phyloP scores from a whole-genome alignment of 2,888 invertebrate genomes.

The Dryomyza anilis region DNA sequence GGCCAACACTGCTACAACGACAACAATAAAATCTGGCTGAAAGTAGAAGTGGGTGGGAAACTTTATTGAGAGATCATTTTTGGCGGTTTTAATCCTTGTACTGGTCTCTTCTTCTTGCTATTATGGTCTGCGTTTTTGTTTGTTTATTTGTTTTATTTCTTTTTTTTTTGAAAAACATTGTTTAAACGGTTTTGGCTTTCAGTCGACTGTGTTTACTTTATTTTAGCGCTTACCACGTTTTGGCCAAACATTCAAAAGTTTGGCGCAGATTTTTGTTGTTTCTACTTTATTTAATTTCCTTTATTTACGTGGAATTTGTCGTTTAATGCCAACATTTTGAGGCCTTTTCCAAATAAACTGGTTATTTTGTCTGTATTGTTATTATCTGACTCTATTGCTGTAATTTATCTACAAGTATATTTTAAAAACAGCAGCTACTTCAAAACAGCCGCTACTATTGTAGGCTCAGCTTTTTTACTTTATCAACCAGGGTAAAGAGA shows the following conservation, averaged over 20 bases:
- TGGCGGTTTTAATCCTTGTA: slow-evolving; percentile 24
- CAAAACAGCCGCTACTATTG: too few relatives aligned
- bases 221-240: not conserved
- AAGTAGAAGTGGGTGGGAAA: not conserved
- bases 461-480: too few relatives aligned
- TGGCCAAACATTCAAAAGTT: not conserved
- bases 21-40: not conserved
- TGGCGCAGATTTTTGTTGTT: slow-evolving; percentile 10
- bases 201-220: slow-evolving; percentile 2
- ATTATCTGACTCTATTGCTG: too few relatives aligned
- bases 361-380: not conserved
- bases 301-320: slow-evolving; percentile 4
- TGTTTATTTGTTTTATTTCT: not conserved
- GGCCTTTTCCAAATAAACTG: slow-evolving; percentile 4
- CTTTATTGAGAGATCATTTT: slow-evolving; percentile 28
- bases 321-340: slow-evolving; percentile 17
- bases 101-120: not conserved
- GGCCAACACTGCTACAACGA: not conserved
- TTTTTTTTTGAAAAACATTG: not conserved
- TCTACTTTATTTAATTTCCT: not conserved
- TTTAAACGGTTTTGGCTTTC: slow-evolving; percentile 18
- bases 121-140: not conserved
- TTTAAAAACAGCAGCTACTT: too few relatives aligned
- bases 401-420: too few relatives aligned
- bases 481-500: too few relatives aligned